Evolutionary conservation across 2,888 invertebrate species (phyloP).

Genomic region (Stictocephala bisonia): DNA sequence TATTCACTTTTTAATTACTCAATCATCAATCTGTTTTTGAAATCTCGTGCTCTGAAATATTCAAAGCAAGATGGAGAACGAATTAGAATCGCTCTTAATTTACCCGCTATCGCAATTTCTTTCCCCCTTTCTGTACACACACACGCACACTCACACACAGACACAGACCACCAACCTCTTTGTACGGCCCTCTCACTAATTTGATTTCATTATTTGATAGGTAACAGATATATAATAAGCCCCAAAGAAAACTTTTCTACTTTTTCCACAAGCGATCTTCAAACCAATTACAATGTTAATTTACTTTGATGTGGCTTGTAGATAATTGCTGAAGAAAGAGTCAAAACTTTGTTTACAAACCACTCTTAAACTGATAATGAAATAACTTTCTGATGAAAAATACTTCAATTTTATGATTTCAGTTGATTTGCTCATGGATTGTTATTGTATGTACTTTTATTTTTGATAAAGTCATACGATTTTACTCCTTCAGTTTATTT

Average conservation of each 20-base stretch:
- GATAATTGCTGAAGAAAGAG: conserved; percentile 26
- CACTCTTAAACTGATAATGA: conserved; percentile 31
- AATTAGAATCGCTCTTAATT: conserved; percentile 38
- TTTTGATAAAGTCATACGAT: too few species aligned
- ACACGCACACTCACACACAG: too few species aligned
- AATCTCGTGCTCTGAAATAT: conserved; percentile 34
- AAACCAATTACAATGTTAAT: conserved; percentile 44
- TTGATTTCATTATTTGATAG: conserved; percentile 43
- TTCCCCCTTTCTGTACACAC: conserved; percentile 31
- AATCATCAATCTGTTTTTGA: conserved; percentile 27
- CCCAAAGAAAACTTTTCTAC: conserved; percentile 14
- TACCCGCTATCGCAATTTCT: conserved; percentile 33
- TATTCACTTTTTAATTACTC: conserved; percentile 35
- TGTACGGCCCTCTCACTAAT: conserved; percentile 13
- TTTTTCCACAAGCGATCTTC: conserved; percentile 11
- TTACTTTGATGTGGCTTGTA: conserved; percentile 33
- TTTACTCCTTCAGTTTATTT: too few species aligned
- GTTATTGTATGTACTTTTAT: too few species aligned
- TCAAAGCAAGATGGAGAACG: conserved; percentile 26
- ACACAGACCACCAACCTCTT: conserved; percentile 17
- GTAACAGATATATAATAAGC: conserved; percentile 37
- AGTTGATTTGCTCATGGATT: too few species aligned
- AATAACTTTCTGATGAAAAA: conserved; percentile 25
- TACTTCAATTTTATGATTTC: conserved; percentile 15
- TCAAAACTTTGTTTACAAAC: conserved; percentile 2